Percentiles rank a stretch among this genome's conserved stretches.
Evolutionary conservation across 1,140 invertebrate genomes (phyloP).

Genomic region (Diploscapter pachys): DNA sequence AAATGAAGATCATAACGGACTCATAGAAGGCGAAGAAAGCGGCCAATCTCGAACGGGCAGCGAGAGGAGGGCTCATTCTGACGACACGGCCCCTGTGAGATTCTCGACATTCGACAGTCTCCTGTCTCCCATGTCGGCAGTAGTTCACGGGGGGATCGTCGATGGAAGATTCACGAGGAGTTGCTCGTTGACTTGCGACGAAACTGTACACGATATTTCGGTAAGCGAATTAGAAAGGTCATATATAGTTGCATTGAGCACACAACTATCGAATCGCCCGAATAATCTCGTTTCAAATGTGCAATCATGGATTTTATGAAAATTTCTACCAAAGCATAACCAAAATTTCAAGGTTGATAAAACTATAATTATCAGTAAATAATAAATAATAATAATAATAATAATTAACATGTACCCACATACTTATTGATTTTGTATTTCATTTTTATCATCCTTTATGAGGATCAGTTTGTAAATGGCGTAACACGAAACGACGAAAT

Average conservation of each 20-base stretch:
- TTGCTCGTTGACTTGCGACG: conserved; percentile 22
- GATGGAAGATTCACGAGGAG: conserved; percentile 15
- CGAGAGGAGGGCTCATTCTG: conserved; percentile 3
- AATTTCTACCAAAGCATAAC: too few relatives aligned
- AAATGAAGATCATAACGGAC: background rate
- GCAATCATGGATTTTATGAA: too few relatives aligned
- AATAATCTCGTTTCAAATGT: too few relatives aligned
- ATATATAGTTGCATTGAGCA: too few relatives aligned
- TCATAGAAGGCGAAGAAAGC: background rate
- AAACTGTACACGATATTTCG: conserved; percentile 27
- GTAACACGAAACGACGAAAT: background rate
- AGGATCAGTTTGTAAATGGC: background rate
- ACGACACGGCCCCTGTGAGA: background rate
- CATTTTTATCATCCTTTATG: background rate
- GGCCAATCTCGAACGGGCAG: conserved; percentile 6
- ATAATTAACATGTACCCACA: background rate
- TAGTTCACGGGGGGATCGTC: conserved; percentile 4
- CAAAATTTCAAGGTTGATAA: background rate
- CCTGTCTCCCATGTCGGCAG: conserved; percentile 3
- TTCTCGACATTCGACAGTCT: too few relatives aligned
- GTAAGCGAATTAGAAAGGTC: conserved; percentile 1
- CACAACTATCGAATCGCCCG: too few relatives aligned
- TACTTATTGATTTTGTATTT: background rate
- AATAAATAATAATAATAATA: background rate
- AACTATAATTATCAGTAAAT: background rate